Evolutionary conservation across 2,113 vertebrate genomes (phyloP), one percentile per base, ranked within the genome.

Genomic region (Saguinus midas): DNA sequence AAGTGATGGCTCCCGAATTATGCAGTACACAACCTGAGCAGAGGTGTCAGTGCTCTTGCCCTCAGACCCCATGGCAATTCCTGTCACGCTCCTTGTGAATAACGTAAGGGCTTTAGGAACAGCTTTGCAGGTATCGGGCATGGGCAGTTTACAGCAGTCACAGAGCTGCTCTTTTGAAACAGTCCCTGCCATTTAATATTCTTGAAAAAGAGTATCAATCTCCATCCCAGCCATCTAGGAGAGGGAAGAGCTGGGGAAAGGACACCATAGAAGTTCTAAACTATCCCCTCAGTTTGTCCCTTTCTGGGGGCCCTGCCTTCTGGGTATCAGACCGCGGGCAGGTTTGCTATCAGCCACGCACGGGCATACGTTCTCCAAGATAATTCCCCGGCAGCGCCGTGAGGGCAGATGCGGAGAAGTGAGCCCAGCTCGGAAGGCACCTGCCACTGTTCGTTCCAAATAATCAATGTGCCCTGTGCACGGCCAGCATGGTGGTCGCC

Each of bases 81-180:
- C 5, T 3, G 14, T 1, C 2, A 1, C 27, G 50, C 73, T 78
- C 81, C 55, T 66, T 17, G 40, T 91, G 73, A 90, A 85, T 96
- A 94, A 94, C 78, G 43, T 37, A 96, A 97, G 48, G 55, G 23
- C 37, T 91, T 86, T 16, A 20, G 70, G 61, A 80, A 87, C 61
- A 94, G 75, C 80, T 96, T 64, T n/a, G 70, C 48, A 50, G 45
- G 55, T 20, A 8, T 1, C 37, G 20, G 64, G 81, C 32, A 40
- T 5, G 17, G 37, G 68, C 40, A 25, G 61, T 82, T 88, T 92
- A 79, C 37, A 93, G 50, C 68, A 81, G 80, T 85, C 76, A 17
- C 43, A 73, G 70, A 73, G 18, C 13, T 83, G 78, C 37, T 78
- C 90, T 96, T 92, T 64, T 61, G 82, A 96, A 97, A 97, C 1